A percentile compares a stretch with the other conserved stretches of the same genome.
These are phyloP conservation scores for Rhegmatorhina hoffmannsi DNA, from an alignment of 2,113 vertebrate species.

Conservation along the genomic window DNA sequence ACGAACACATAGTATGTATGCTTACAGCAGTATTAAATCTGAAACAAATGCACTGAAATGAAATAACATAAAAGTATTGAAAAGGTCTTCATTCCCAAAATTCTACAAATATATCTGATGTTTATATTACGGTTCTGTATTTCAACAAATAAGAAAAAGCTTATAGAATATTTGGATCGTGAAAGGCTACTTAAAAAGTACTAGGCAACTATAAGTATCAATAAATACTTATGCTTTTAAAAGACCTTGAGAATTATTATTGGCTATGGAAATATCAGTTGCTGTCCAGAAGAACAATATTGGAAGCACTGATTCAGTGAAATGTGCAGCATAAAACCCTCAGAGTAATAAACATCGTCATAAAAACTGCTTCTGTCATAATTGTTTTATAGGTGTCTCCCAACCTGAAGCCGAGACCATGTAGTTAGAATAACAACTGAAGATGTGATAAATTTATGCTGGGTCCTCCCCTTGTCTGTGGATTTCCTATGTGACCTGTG, in stretches of 20 bases:
- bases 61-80: neutral
- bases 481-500: neutral
- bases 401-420: neutral
- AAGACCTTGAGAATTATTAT: neutral
- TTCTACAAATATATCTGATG: neutral
- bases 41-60: neutral
- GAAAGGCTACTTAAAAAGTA: neutral
- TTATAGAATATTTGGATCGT: neutral
- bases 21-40: neutral
- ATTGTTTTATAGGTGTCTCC: conserved; percentile 28
- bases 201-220: neutral
- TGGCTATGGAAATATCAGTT: conserved; percentile 2
- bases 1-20: neutral
- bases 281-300: conserved; percentile 6
- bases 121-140: neutral
- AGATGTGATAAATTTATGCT: neutral
- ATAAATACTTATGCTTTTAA: neutral
- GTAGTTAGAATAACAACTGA: neutral
- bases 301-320: conserved; percentile 16
- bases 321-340: neutral
- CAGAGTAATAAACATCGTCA: neutral
- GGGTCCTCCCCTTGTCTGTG: neutral
- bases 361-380: neutral
- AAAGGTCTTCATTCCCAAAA: neutral
- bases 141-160: neutral